These are phyloP conservation scores for Oryzaephilus surinamensis DNA, from an alignment of 1,140 invertebrate species.

Conservation along the genomic window DNA sequence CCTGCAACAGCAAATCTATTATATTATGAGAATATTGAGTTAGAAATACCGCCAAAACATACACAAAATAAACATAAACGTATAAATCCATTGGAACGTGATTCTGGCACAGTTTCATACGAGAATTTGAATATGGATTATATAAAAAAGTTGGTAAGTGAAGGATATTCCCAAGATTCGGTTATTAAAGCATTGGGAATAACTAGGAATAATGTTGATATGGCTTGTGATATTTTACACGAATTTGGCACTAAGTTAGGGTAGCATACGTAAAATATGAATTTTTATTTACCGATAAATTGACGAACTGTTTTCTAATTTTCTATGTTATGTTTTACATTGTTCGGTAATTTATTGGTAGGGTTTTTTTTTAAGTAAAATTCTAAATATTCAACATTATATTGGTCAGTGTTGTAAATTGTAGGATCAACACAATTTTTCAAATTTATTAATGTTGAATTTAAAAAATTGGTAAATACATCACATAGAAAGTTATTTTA, in stretches of 20 bases:
- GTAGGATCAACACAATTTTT: no score
- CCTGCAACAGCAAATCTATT: conserved; percentile 9
- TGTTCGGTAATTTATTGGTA: no score
- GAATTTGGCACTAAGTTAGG: conserved; percentile 69
- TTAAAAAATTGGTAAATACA: no score
- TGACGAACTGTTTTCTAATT: not conserved
- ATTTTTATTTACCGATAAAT: not conserved
- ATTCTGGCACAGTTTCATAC: conserved; percentile 46
- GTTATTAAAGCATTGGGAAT: conserved; percentile 85
- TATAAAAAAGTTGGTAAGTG: conserved; percentile 73
- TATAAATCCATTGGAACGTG: conserved; percentile 27
- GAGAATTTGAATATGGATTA: conserved; percentile 89
- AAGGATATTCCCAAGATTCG: conserved; percentile 81
- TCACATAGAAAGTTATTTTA: no score
- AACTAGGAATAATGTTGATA: conserved; percentile 82
- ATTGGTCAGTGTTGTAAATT: no score
- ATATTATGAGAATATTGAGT: conserved; percentile 29
- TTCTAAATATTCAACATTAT: no score
- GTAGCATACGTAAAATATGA: conserved; percentile 23
- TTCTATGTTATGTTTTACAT: no score
- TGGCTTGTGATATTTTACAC: conserved; percentile 90
- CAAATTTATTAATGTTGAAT: no score
- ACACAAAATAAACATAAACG: no score
- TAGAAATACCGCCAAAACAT: conserved; percentile 21
- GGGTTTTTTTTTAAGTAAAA: no score